phyloP scores from a whole-genome alignment of 2,113 vertebrate genomes.

The Menidia beryllina region DNA sequence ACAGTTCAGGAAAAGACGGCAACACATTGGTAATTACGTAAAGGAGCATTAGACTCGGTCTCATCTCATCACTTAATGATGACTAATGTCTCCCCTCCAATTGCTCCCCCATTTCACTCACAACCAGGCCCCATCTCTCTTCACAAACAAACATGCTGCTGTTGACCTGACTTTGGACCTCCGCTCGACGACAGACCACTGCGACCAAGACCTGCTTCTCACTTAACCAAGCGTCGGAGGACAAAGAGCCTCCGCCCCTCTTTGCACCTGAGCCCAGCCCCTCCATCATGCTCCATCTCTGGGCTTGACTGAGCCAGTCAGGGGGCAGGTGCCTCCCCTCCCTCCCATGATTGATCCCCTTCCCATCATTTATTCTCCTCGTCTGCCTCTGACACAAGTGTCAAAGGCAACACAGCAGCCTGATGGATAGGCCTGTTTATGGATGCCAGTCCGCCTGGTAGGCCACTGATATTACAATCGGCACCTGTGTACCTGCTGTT shows the following conservation, averaged over 20 bases:
- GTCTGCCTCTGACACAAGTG: conserved; percentile 75
- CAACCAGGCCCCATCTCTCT: conserved; percentile 22
- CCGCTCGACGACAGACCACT: conserved; percentile 40
- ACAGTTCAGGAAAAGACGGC: conserved; percentile 89
- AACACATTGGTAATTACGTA: conserved; percentile 88
- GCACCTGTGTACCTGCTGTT: conserved; percentile 82
- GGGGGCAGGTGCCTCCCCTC: conserved; percentile 74
- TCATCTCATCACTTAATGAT: conserved; percentile 94
- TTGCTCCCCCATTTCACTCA: conserved; percentile 10
- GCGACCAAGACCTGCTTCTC: conserved; percentile 51
- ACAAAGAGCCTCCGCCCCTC: conserved; percentile 66
- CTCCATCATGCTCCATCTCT: conserved; percentile 80
- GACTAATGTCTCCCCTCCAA: conserved; percentile 90
- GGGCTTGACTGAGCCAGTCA: conserved; percentile 73
- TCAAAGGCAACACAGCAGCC: conserved; percentile 76
- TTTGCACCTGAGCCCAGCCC: conserved; percentile 81
- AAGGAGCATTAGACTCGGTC: conserved; percentile 91
- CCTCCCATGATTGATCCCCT: conserved; percentile 79
- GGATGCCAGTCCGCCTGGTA: conserved; percentile 80
- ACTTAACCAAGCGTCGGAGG: conserved; percentile 68
- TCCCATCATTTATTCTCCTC: conserved; percentile 81
- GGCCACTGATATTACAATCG: conserved; percentile 80
- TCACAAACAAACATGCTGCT: conserved; percentile 39
- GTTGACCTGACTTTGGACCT: conserved; percentile 65
- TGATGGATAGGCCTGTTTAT: conserved; percentile 84